A percentile compares a stretch with the other conserved stretches of the same genome.
Evolutionary conservation across 2,113 vertebrate species (phyloP).

Genomic region (Hyperopisus bebe): DNA sequence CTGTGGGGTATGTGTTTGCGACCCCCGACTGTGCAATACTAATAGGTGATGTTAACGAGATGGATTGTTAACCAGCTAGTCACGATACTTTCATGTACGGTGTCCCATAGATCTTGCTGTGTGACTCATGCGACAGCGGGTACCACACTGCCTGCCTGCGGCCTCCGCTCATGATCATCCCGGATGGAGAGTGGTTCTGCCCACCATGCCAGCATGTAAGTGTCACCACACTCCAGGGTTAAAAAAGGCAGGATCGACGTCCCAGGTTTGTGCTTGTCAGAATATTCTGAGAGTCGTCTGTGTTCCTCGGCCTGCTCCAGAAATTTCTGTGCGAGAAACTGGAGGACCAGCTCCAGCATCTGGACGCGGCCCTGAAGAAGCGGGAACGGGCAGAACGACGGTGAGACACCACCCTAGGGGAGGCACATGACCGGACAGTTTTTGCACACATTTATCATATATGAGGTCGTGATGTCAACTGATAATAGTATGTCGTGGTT

Average conservation of each 20-base stretch:
- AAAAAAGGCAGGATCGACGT: not conserved
- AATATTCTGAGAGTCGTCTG: not conserved
- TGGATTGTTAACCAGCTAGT: not conserved
- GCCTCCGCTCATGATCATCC: slow-evolving; percentile 92
- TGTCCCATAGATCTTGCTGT: slow-evolving; percentile 78
- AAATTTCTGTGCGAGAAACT: slow-evolving; percentile 92
- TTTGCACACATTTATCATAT: not conserved
- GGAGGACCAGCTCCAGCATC: slow-evolving; percentile 86
- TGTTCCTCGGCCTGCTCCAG: slow-evolving; percentile 49
- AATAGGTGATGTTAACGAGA: not conserved
- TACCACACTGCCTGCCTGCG: slow-evolving; percentile 95
- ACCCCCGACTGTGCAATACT: not conserved
- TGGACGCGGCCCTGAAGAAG: slow-evolving; percentile 93
- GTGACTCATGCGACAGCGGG: slow-evolving; percentile 87
- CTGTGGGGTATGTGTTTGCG: slow-evolving; percentile 16
- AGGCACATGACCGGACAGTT: not conserved
- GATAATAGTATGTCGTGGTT: not conserved
- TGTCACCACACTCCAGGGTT: not conserved
- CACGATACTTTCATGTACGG: not conserved
- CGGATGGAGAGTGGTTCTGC: slow-evolving; percentile 97
- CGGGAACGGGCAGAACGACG: slow-evolving; percentile 89
- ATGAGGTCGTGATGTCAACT: not conserved
- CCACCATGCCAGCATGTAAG: slow-evolving; percentile 92
- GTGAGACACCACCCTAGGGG: slow-evolving; percentile 43
- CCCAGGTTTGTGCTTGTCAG: not conserved